Conservation (phyloP, 2,797 vertebrate genomes). For the Intellagama lesueurii region DNA sequence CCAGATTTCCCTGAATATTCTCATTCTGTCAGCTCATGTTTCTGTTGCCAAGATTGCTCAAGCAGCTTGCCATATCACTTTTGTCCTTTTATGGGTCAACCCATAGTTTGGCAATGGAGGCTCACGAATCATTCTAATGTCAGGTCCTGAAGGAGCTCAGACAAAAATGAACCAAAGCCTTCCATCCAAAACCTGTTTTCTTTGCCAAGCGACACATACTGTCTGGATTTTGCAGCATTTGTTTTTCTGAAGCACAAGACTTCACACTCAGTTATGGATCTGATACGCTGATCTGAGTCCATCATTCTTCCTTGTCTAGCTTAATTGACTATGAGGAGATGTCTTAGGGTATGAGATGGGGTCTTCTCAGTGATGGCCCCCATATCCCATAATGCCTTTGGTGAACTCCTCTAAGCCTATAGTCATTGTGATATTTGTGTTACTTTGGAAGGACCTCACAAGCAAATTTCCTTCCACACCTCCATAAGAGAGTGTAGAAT, state of each 20-base stretch:
- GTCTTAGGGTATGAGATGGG: background rate
- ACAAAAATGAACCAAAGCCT: background rate
- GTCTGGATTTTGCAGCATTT: slow-evolving; percentile 2
- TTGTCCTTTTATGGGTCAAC: slow-evolving; percentile 9
- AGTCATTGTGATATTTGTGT: too few species aligned
- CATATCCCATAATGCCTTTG: background rate
- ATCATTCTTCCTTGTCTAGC: background rate
- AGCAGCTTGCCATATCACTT: background rate
- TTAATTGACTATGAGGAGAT: background rate
- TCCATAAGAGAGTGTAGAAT: too few species aligned
- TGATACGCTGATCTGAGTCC: background rate
- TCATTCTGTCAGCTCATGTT: background rate
- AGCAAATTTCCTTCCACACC: too few species aligned
- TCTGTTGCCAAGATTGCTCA: background rate
- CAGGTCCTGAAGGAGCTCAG: background rate
- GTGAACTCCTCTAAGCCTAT: too few species aligned
- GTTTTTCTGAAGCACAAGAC: background rate
- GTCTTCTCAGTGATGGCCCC: background rate
- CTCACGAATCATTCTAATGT: background rate
- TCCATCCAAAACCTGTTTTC: slow-evolving; percentile 1
- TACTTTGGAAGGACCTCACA: too few species aligned
- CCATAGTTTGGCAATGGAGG: background rate
- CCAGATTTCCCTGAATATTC: background rate
- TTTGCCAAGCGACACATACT: background rate
- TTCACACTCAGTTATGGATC: slow-evolving; percentile 23